These are phyloP conservation scores for Archocentrus centrarchus DNA, from an alignment of 2,113 vertebrate species.

Conservation along the genomic window DNA sequence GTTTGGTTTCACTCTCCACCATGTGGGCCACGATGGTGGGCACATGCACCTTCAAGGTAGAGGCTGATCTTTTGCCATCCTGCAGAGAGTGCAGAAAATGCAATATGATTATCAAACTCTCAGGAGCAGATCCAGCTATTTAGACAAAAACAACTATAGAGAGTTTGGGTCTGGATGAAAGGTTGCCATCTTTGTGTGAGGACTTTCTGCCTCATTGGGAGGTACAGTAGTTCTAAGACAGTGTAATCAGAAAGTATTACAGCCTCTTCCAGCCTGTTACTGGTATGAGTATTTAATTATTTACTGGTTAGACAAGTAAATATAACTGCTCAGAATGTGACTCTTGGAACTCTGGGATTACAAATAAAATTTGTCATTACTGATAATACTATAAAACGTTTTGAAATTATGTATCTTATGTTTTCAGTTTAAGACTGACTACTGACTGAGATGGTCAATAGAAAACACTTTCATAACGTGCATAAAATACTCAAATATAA, in stretches of 20 bases:
- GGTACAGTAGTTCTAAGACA: slow-evolving; percentile 24
- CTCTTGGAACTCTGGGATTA: not conserved
- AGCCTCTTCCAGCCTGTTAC: not conserved
- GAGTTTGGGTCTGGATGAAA: slow-evolving; percentile 43
- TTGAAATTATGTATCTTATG: too few species aligned
- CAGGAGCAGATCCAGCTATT: slow-evolving; percentile 49
- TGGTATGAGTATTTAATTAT: not conserved
- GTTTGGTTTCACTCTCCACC: slow-evolving; percentile 50
- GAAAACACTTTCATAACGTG: not conserved
- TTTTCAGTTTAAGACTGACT: not conserved
- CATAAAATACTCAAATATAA: too few species aligned
- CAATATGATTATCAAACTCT: slow-evolving; percentile 60
- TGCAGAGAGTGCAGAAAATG: slow-evolving; percentile 44
- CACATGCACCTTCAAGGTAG: slow-evolving; percentile 49
- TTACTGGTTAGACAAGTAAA: not conserved
- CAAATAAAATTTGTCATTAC: not conserved
- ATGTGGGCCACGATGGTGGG: slow-evolving; percentile 47
- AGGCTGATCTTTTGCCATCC: slow-evolving; percentile 51
- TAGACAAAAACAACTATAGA: slow-evolving; percentile 36
- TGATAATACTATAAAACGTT: too few species aligned
- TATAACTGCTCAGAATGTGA: not conserved
- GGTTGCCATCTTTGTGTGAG: slow-evolving; percentile 21
- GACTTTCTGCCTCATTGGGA: slow-evolving; percentile 13
- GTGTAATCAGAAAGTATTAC: slow-evolving; percentile 24
- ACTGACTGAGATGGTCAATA: not conserved